Percentiles rank a stretch among this genome's conserved stretches.
These are phyloP conservation scores for Sitodiplosis mosellana DNA, from an alignment of 1,140 invertebrate species.

Conservation along the genomic window DNA sequence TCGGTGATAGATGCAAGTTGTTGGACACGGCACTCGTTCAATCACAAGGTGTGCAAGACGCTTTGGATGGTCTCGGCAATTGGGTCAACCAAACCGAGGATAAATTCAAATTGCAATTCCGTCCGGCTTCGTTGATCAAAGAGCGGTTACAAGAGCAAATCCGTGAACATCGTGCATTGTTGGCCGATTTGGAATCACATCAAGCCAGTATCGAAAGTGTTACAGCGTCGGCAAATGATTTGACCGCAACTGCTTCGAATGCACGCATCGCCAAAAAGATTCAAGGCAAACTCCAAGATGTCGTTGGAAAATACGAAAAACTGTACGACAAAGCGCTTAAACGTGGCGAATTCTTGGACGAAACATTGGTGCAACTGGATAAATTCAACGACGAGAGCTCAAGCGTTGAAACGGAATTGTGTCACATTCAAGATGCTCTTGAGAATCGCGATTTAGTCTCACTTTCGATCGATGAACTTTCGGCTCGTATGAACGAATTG, in stretches of 20 bases:
- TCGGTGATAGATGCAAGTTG: constrained; percentile 61
- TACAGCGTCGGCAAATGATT: constrained; percentile 53
- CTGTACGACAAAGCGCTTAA: constrained; percentile 60
- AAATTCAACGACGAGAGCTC: constrained; percentile 50
- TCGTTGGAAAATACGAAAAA: constrained; percentile 67
- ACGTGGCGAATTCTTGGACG: constrained; percentile 62
- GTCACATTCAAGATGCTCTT: constrained; percentile 51
- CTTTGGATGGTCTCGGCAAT: constrained; percentile 61
- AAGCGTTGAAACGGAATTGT: constrained; percentile 51
- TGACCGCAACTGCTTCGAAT: constrained; percentile 65
- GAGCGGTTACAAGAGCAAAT: constrained; percentile 81
- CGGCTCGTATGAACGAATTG: constrained; percentile 38
- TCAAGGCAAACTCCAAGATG: constrained; percentile 70
- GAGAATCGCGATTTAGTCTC: constrained; percentile 52
- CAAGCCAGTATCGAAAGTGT: constrained; percentile 69
- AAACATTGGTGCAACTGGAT: constrained; percentile 49
- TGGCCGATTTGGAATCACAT: constrained; percentile 70
- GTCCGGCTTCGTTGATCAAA: constrained; percentile 71
- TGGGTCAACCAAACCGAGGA: constrained; percentile 76
- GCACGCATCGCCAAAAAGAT: constrained; percentile 74
- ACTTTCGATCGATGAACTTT: constrained; percentile 47
- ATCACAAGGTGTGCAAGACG: constrained; percentile 87
- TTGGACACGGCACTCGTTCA: constrained; percentile 78
- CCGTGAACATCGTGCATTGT: constrained; percentile 57
- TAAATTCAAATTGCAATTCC: constrained; percentile 57